These are phyloP conservation scores for Halictus rubicundus DNA, from an alignment of 1,140 invertebrate species.

Conservation along the genomic window DNA sequence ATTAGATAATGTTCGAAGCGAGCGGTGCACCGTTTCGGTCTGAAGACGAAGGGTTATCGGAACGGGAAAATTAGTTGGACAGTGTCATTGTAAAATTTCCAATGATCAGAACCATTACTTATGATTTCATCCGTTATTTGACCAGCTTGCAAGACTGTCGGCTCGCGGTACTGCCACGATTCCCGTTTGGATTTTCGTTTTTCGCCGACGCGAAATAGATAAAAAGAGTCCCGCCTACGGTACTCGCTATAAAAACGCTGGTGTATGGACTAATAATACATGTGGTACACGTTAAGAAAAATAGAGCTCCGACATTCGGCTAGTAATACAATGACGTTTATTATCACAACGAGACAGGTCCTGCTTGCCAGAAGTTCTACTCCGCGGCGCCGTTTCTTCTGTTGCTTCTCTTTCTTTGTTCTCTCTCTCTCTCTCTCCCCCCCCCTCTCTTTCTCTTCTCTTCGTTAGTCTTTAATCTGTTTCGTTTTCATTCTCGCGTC, in stretches of 20 bases:
- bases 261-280: constrained; percentile 44
- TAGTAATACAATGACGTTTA: constrained; percentile 52
- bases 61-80: too few relatives aligned
- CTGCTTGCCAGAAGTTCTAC: constrained; percentile 41
- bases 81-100: too few relatives aligned
- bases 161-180: too few relatives aligned
- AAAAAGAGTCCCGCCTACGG: constrained; percentile 32
- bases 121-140: too few relatives aligned
- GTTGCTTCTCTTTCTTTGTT: not conserved
- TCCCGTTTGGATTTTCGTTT: constrained; percentile 7
- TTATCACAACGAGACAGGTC: constrained; percentile 58
- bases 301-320: constrained; percentile 53
- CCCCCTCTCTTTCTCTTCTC: too few relatives aligned
- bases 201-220: constrained; percentile 32
- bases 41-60: too few relatives aligned
- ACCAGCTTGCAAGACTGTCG: too few relatives aligned
- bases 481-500: constrained; percentile 10
- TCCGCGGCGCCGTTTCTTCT: constrained; percentile 32
- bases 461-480: too few relatives aligned
- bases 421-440: too few relatives aligned
- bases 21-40: too few relatives aligned
- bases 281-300: constrained; percentile 55
- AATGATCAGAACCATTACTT: too few relatives aligned
- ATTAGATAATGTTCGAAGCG: too few relatives aligned
- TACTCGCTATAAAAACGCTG: constrained; percentile 53